Base-by-base conservation (phyloP, 1,140 invertebrate species). In the Hydropsyche tenuis region DNA sequence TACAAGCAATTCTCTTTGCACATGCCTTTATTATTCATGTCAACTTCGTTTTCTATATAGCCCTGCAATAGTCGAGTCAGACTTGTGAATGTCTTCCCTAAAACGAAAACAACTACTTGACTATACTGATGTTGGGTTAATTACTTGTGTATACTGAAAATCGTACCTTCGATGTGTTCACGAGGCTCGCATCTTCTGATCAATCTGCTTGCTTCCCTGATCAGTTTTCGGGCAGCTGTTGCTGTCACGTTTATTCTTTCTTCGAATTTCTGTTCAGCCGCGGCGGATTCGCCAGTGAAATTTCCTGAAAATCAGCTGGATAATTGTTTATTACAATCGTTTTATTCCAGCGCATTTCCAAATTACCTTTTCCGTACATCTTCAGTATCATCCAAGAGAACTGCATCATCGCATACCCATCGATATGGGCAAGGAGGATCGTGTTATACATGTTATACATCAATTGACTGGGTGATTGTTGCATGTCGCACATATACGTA, bases 31-130 rank as follows among this genome's bases (percentile, higher is more conserved):
- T 81, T 75, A 80, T 95, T 96, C 82, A 96, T 83, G 80, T 96
- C 93, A 2, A 95, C 93, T 81, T 96, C 94, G 82, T 96, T 96
- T 76, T 94, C 91, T 18, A 96, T 88, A 79, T 93, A 95, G 0
- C 94, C 94, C 87, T 95, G 94, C 2, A 96, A 87, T 0, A 96
- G 80, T 68, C 92, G 87, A 0, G 92, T 95, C 16, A 96, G 85
- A 80, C 93, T 88, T 5, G 89, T 88, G 79, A 90, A 96, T 0
- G 92, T 95, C 75, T 87, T 84, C 7, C 89, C 88, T 87, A 72
- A 22, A 78, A 81, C 18, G 9, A 37, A 37, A 37, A 37, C 9
- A 37, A 4, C n/a, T n/a, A n/a, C n/a, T n/a, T n/a, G n/a, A n/a
- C n/a, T n/a, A n/a, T n/a, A n/a, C n/a, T n/a, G n/a, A 22, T 25